Evolutionary conservation across 2,888 invertebrate genomes (phyloP), one percentile per base, ranked within the genome.

Genomic region (Chrysolina haemoptera): DNA sequence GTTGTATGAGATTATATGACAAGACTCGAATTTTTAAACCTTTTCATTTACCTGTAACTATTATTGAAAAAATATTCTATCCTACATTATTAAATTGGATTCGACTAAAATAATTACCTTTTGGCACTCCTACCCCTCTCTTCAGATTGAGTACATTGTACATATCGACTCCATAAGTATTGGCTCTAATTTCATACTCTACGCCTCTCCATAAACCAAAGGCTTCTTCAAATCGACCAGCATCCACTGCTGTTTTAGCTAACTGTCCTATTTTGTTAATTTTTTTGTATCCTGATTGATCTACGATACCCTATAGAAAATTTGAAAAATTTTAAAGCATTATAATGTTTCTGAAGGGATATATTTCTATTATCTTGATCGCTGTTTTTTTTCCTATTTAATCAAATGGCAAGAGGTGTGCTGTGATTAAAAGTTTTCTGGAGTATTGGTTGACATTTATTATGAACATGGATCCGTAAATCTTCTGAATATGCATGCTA

Each of bases 171-270:
- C 68, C 67, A n/a, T 68, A 68, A 1, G 80, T 74, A 48, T 66
- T 68, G 8, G 4, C 6, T 20, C 70, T 53, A 6, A 83, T 73
- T 43, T 74, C 71, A 12, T 35, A 55, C 74, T 80, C 80, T 14
- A 79, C 68, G 8, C 62, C 16, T 27, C 72, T 76, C 80, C 81
- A 82, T 10, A 91, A 89, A 0, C 70, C 70, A 0, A 93, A 94
- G 0, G 96, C 94, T 18, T 86, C 80, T 0, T 75, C 78, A 89
- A 91, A 96, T 18, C 89, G 81, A 0, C 90, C 91, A 1, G 79
- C 74, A 8, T 89, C 85, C 1, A 91, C 83, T 0, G 88, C 87
- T 40, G 64, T 50, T 69, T 82, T 75, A 18, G 76, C 70, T 46
- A 73, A 8, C 9, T 73, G 11, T 20, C 82, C 82, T 8, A 67